Evolutionary conservation across 2,797 vertebrate species (phyloP).

Genomic region (Leuciscus waleckii): DNA sequence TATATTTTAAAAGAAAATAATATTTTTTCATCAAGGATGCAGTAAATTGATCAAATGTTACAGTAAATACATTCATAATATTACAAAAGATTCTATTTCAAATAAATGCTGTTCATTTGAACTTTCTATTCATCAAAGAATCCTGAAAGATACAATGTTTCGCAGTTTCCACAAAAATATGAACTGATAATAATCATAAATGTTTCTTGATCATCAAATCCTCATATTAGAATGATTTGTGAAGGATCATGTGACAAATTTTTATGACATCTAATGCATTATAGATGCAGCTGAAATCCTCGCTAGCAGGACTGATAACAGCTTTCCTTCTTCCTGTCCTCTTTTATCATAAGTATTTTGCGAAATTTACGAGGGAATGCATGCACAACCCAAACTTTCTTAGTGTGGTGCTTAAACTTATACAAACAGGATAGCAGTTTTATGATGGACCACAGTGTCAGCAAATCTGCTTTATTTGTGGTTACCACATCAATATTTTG

Average conservation of each 20-base stretch:
- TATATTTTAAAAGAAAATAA: accelerated
- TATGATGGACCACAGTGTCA: conserved; percentile 3
- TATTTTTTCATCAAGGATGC: too few species aligned
- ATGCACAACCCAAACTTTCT: conserved; percentile 1
- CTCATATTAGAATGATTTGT: too few species aligned
- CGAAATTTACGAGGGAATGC: not conserved
- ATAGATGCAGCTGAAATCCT: conserved; percentile 37
- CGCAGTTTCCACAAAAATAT: too few species aligned
- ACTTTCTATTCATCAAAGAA: too few species aligned
- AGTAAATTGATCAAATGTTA: too few species aligned
- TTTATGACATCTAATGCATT: conserved; percentile 49
- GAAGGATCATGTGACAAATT: not conserved
- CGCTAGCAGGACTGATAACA: not conserved
- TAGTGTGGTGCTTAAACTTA: not conserved
- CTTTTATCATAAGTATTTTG: not conserved
- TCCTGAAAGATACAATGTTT: too few species aligned
- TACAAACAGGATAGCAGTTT: not conserved
- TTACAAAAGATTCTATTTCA: too few species aligned
- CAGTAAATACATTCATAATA: too few species aligned
- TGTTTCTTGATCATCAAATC: too few species aligned
- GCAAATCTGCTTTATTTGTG: conserved; percentile 13
- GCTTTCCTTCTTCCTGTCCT: conserved; percentile 20
- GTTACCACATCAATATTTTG: conserved; percentile 2
- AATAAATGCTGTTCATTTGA: too few species aligned
- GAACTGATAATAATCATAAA: too few species aligned